phyloP scores from a whole-genome alignment of 2,888 invertebrate genomes.

The Caenorhabditis becei region DNA sequence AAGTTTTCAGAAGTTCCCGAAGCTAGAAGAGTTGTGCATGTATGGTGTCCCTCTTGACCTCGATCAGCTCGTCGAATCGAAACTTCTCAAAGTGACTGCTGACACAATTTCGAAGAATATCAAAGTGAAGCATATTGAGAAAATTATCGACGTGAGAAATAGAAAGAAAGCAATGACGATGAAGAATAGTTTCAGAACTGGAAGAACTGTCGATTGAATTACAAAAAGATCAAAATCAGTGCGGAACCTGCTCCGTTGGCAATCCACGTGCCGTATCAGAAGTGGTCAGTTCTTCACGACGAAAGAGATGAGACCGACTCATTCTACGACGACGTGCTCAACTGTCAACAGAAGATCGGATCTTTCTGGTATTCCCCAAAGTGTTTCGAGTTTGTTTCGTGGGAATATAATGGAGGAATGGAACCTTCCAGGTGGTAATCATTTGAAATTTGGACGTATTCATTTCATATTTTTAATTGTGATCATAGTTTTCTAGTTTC shows the following conservation, averaged over 20 bases:
- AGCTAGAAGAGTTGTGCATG: constrained; percentile 25
- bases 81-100: constrained; percentile 12
- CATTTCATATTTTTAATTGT: too few relatives aligned
- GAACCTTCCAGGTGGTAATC: constrained; percentile 1
- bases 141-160: constrained; percentile 27
- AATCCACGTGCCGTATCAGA: background rate
- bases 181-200: constrained; percentile 25
- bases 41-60: constrained; percentile 39
- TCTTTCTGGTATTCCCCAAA: constrained; percentile 27
- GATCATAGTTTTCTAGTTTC: too few relatives aligned
- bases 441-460: too few relatives aligned
- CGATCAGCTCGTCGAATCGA: constrained; percentile 34
- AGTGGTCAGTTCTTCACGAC: constrained; percentile 12
- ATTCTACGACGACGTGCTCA: constrained; percentile 22
- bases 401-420: constrained; percentile 11
- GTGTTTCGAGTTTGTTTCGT: constrained; percentile 20
- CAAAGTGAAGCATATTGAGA: constrained; percentile 30
- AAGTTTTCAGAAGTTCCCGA: constrained; percentile 37
- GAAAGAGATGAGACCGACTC: constrained; percentile 1
- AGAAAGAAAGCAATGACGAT: too few relatives aligned
- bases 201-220: constrained; percentile 7
- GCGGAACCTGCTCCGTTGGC: constrained; percentile 8
- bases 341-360: constrained; percentile 3
- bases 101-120: constrained; percentile 29
- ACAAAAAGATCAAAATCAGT: constrained; percentile 35